phyloP scores from a whole-genome alignment of 2,888 invertebrate genomes.

The Drosophila prostipennis region DNA sequence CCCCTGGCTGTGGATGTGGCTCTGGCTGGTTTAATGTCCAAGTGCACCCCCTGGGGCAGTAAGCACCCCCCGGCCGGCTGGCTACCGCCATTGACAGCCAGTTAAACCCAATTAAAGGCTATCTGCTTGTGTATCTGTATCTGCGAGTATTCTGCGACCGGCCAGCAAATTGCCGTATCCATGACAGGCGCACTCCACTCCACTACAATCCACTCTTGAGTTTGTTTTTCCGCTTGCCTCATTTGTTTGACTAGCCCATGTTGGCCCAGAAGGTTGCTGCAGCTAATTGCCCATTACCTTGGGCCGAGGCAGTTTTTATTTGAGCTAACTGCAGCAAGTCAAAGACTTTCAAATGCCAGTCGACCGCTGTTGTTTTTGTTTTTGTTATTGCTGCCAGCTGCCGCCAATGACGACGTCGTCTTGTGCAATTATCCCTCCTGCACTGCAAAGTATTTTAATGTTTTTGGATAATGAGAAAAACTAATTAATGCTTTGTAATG shows the following conservation, averaged over 20 bases:
- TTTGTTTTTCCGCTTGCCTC: constrained; percentile 53
- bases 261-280: constrained; percentile 54
- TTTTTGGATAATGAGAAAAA: background rate
- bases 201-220: background rate
- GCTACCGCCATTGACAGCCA: constrained; percentile 40
- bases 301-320: constrained; percentile 44
- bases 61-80: background rate
- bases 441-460: constrained; percentile 20
- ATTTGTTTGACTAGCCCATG: constrained; percentile 63
- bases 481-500: no score
- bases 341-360: constrained; percentile 67
- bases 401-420: constrained; percentile 59
- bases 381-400: constrained; percentile 56
- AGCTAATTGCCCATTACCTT: constrained; percentile 52
- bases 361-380: constrained; percentile 2
- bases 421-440: constrained; percentile 61
- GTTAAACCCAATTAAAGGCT: constrained; percentile 47
- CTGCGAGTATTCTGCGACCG: constrained; percentile 23
- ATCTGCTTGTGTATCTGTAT: constrained; percentile 33
- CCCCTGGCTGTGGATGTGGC: background rate
- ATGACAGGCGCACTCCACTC: constrained; percentile 14
- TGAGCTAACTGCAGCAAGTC: constrained; percentile 40
- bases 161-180: constrained; percentile 35
- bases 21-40: background rate
- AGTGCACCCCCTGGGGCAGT: constrained; percentile 9